phyloP scores from a whole-genome alignment of 1,140 invertebrate genomes.

The Onthophagus taurus region DNA sequence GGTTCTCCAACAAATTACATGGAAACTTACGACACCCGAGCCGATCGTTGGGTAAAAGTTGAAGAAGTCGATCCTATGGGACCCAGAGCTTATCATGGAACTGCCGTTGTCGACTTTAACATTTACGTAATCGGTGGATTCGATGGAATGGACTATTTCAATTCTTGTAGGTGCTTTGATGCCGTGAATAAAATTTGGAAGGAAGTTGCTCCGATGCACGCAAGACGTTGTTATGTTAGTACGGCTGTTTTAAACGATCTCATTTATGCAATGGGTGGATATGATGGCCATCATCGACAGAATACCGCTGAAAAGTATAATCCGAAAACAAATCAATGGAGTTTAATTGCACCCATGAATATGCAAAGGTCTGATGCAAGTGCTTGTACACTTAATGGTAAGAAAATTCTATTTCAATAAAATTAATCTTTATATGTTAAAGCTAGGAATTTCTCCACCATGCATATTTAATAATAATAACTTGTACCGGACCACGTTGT shows the following conservation, averaged over 20 bases:
- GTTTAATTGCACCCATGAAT: constrained; percentile 53
- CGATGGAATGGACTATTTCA: constrained; percentile 55
- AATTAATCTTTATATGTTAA: background rate
- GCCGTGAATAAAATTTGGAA: constrained; percentile 52
- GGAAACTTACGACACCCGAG: constrained; percentile 68
- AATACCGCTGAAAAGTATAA: constrained; percentile 69
- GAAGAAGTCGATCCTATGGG: constrained; percentile 50
- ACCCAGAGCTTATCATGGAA: constrained; percentile 62
- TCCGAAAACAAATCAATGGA: constrained; percentile 54
- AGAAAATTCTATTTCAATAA: constrained; percentile 20
- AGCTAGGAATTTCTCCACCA: background rate
- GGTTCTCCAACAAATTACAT: constrained; percentile 61
- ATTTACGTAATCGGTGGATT: constrained; percentile 65
- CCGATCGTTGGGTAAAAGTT: constrained; percentile 48
- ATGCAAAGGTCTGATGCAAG: constrained; percentile 59
- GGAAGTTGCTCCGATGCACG: constrained; percentile 56
- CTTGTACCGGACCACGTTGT: no score
- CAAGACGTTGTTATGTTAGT: constrained; percentile 55
- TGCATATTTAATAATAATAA: background rate
- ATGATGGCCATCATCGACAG: constrained; percentile 61
- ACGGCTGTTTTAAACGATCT: constrained; percentile 49
- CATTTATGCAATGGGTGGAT: constrained; percentile 70
- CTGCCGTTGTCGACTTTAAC: constrained; percentile 51
- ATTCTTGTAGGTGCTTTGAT: constrained; percentile 54
- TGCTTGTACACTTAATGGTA: constrained; percentile 50